Conservation (phyloP, 2,797 vertebrate species). For the Triplophysa bombifrons region DNA sequence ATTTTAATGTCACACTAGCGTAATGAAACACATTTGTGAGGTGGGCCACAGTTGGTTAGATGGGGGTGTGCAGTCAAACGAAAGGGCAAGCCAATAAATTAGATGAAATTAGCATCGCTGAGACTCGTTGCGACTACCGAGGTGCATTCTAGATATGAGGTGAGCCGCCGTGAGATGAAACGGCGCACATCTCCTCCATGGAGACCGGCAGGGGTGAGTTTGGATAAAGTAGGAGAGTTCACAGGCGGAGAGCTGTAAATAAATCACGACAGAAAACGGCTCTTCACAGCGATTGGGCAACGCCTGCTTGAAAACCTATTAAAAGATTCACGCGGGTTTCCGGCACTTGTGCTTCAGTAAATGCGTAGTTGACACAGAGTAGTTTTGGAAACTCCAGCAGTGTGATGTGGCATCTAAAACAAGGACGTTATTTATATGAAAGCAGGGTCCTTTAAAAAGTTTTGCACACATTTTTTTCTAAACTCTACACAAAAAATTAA, state of each 20-base stretch:
- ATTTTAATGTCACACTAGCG: background rate
- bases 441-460: too few species aligned
- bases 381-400: background rate
- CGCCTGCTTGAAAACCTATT: conserved; percentile 16
- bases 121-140: background rate
- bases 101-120: conserved; percentile 21
- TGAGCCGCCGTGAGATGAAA: background rate
- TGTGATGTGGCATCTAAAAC: background rate
- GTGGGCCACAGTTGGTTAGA: background rate
- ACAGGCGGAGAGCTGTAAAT: background rate
- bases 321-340: background rate
- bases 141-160: background rate
- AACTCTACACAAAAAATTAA: too few species aligned
- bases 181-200: conserved; percentile 31
- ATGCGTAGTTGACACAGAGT: background rate
- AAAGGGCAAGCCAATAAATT: conserved; percentile 13
- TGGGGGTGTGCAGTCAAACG: conserved; percentile 19
- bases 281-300: background rate
- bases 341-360: conserved; percentile 12
- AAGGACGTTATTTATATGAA: too few species aligned
- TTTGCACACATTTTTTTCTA: too few species aligned
- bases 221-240: conserved; percentile 8
- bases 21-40: background rate
- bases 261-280: conserved; percentile 2
- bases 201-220: conserved; percentile 32